These are phyloP conservation scores for Coptodon rendalli DNA, from an alignment of 2,113 vertebrate species.

Conservation along the genomic window DNA sequence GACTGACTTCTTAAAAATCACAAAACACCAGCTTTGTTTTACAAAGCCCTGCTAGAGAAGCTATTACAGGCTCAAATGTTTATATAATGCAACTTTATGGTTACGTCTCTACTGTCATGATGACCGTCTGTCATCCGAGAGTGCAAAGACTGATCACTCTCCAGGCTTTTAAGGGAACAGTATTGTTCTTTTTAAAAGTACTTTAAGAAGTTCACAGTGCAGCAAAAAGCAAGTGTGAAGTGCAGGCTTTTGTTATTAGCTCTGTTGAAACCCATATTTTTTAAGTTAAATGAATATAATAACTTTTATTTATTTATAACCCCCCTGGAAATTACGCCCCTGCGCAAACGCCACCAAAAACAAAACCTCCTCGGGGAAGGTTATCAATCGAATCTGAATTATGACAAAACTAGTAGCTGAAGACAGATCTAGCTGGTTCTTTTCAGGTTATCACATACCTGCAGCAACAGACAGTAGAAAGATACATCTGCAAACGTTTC, in stretches of 20 bases:
- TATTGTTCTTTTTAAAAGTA: not conserved
- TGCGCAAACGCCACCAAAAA: not conserved
- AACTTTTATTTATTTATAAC: not conserved
- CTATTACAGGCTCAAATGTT: not conserved
- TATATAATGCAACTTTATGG: not conserved
- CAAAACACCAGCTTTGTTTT: not conserved
- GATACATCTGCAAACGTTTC: not conserved
- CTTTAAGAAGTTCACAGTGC: accelerated
- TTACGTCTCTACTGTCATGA: not conserved
- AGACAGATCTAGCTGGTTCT: not conserved
- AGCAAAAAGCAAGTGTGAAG: not conserved
- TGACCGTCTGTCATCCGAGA: not conserved
- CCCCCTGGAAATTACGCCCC: accelerated
- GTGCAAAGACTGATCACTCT: not conserved
- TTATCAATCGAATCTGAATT: not conserved
- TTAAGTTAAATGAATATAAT: accelerated
- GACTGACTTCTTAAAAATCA: not conserved
- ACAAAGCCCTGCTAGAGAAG: not conserved
- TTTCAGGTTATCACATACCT: not conserved
- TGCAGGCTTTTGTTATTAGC: not conserved
- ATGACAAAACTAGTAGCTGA: not conserved
- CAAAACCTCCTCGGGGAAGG: not conserved
- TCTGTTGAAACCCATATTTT: not conserved
- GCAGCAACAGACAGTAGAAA: not conserved
- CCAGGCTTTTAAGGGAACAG: accelerated